Percentiles rank a stretch among this genome's conserved stretches.
phyloP scores from a whole-genome alignment of 2,797 vertebrate species.

The Microctenopoma stevenorrisi region DNA sequence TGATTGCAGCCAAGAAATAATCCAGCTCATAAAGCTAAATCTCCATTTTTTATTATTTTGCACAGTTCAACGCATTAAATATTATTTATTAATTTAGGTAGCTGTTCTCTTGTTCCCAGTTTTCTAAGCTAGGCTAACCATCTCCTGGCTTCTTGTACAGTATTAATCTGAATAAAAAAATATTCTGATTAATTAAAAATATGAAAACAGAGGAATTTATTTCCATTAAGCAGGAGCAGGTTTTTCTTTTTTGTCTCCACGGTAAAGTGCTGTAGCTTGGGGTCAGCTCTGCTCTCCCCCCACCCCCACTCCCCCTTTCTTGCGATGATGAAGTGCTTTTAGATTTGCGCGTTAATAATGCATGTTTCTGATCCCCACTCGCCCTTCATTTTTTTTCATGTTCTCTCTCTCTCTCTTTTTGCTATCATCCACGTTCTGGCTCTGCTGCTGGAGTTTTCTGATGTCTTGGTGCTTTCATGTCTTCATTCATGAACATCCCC shows the following conservation, averaged over 20 bases:
- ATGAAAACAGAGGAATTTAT: neutral
- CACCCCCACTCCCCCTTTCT: neutral
- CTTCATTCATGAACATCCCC: conserved; percentile 59
- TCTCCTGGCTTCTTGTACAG: neutral
- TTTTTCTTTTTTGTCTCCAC: conserved; percentile 39
- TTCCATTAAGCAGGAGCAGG: neutral
- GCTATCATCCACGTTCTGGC: conserved; percentile 34
- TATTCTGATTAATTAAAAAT: too few species aligned
- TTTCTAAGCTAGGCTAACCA: neutral
- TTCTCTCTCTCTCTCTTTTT: conserved; percentile 16
- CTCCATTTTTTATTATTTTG: too few species aligned
- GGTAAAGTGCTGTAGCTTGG: conserved; percentile 32
- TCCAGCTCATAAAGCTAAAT: too few species aligned
- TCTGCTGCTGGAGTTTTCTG: conserved; percentile 27
- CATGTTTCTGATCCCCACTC: conserved; percentile 64
- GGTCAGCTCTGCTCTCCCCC: conserved; percentile 29
- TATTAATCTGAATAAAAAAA: too few species aligned
- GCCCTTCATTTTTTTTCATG: conserved; percentile 56
- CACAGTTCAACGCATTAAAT: too few species aligned
- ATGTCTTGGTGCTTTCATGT: conserved; percentile 48
- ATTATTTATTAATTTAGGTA: too few species aligned
- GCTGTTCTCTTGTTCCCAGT: too few species aligned
- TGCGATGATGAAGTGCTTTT: conserved; percentile 75
- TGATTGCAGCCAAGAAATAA: too few species aligned
- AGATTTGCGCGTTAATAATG: conserved; percentile 75